Evolutionary conservation across 2,797 vertebrate genomes (phyloP).

Genomic region (Eulemur coronatus): DNA sequence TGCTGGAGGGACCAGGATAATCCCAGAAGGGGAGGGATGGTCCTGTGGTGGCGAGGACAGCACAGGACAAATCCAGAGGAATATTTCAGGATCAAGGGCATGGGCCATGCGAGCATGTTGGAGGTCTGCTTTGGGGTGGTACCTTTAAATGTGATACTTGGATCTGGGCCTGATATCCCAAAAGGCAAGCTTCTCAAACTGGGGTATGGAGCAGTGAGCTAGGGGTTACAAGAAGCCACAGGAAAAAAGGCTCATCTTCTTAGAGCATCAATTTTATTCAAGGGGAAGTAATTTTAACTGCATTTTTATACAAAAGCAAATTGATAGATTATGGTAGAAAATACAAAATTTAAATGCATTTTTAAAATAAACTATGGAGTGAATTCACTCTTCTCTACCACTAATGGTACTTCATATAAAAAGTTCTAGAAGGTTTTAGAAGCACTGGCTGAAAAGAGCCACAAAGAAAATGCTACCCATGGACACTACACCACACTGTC

Average conservation of each 20-base stretch:
- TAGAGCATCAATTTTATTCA: neutral
- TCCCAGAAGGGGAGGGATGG: neutral
- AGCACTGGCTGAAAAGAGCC: neutral
- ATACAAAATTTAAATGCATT: neutral
- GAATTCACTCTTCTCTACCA: neutral
- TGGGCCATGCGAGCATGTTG: neutral
- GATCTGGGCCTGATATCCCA: neutral
- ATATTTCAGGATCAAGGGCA: neutral
- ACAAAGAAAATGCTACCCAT: neutral
- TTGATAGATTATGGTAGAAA: neutral
- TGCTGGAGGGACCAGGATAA: neutral
- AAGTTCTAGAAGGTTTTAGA: neutral
- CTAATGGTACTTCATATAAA: neutral
- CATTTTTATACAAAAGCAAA: slow-evolving; percentile 14
- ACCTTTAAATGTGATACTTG: neutral
- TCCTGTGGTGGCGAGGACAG: neutral
- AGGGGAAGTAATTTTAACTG: neutral
- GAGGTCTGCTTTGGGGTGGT: neutral
- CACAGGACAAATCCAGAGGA: neutral
- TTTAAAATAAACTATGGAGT: slow-evolving; percentile 40
- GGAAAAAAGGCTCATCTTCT: neutral
- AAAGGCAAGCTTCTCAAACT: neutral
- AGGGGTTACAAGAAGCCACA: neutral
- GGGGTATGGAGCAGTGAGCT: neutral
- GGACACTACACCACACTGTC: neutral